phyloP scores from a whole-genome alignment of 1,140 invertebrate genomes.

The Elysia chlorotica region DNA sequence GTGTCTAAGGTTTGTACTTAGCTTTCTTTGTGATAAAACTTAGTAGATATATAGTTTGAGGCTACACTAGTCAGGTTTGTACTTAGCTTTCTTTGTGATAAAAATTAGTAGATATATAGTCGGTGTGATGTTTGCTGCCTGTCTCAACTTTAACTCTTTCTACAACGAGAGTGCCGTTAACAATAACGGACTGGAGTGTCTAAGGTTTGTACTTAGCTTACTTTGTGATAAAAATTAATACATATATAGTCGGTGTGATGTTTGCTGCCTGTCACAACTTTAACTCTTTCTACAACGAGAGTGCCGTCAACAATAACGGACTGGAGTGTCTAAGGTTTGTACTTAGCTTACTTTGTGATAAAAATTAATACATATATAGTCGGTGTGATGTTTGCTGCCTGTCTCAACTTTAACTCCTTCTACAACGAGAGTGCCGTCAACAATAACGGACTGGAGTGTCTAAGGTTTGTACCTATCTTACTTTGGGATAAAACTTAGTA shows the following conservation, averaged over 20 bases:
- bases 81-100: too few species aligned
- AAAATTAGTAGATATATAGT: too few species aligned
- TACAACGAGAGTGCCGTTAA: slow-evolving; percentile 67
- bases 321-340: slow-evolving; percentile 78
- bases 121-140: slow-evolving; percentile 91
- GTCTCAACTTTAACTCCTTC: slow-evolving; percentile 77
- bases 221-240: too few species aligned
- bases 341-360: too few species aligned
- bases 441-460: slow-evolving; percentile 74
- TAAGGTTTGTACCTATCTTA: too few species aligned
- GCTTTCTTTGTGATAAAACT: too few species aligned
- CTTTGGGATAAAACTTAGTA: too few species aligned
- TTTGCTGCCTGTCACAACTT: slow-evolving; percentile 85
- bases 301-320: slow-evolving; percentile 67
- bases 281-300: slow-evolving; percentile 70
- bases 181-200: slow-evolving; percentile 74
- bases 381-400: slow-evolving; percentile 89
- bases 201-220: too few species aligned
- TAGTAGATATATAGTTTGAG: too few species aligned
- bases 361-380: too few species aligned
- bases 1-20: too few species aligned
- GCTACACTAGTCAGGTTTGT: too few species aligned
- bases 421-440: slow-evolving; percentile 67
- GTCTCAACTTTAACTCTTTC: slow-evolving; percentile 77
- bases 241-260: slow-evolving; percentile 87